A percentile compares a stretch with the other conserved stretches of the same genome.
Evolutionary conservation across 2,797 vertebrate species (phyloP).

Genomic region (Pachyuromys duprasi): DNA sequence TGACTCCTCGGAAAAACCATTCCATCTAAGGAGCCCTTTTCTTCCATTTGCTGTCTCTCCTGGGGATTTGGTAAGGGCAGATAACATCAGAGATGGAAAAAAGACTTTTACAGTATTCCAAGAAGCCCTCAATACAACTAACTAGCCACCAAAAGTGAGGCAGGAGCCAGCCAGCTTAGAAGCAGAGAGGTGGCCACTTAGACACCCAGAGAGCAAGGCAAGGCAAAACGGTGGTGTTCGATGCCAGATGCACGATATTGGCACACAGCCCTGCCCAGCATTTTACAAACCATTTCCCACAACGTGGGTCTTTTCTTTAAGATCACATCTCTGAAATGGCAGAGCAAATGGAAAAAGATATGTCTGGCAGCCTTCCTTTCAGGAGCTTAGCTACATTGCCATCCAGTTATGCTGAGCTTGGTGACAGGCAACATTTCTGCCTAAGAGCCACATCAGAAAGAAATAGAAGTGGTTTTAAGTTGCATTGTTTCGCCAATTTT

Average conservation of each 20-base stretch:
- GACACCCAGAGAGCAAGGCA: neutral
- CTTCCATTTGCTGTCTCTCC: neutral
- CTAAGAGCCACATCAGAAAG: slow-evolving; percentile 50
- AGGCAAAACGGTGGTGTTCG: neutral
- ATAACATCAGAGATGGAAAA: neutral
- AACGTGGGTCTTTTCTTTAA: neutral
- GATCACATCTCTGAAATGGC: slow-evolving; percentile 54
- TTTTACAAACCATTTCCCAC: neutral
- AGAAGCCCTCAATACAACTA: neutral
- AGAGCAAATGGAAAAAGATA: neutral
- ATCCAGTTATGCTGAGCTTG: neutral
- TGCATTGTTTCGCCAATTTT: slow-evolving; percentile 19
- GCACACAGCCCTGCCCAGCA: neutral
- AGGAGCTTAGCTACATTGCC: neutral
- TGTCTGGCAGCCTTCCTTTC: neutral
- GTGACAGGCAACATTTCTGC: neutral
- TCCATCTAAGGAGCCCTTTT: neutral
- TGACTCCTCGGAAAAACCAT: slow-evolving; percentile 21
- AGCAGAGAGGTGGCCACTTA: neutral
- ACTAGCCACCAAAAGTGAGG: neutral
- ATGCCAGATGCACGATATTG: neutral
- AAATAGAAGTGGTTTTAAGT: neutral
- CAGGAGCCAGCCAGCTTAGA: neutral
- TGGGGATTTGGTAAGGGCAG: neutral
- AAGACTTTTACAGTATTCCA: neutral